Conservation (phyloP, 1,140 invertebrate species). For the Pemphigus obesinymphae region DNA sequence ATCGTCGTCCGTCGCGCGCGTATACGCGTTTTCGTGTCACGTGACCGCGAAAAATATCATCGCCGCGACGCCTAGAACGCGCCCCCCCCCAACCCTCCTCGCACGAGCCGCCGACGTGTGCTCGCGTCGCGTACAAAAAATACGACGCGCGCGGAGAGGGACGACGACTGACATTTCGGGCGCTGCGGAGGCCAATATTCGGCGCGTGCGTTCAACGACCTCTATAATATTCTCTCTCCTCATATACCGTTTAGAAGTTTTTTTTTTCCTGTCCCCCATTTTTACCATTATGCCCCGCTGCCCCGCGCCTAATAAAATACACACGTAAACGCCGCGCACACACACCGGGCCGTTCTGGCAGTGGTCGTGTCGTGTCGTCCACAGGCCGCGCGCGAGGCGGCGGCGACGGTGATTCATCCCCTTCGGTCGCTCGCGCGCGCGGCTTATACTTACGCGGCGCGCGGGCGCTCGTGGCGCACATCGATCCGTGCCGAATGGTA, state of each 20-base stretch:
- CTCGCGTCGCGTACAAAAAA: background rate
- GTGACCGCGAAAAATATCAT: conserved; percentile 17
- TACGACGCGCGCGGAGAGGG: background rate
- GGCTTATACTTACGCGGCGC: background rate
- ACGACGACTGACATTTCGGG: background rate
- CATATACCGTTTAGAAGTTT: conserved; percentile 7
- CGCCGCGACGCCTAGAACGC: background rate
- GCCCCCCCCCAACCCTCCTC: no score
- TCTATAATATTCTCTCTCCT: background rate
- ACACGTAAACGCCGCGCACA: background rate
- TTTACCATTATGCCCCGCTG: background rate
- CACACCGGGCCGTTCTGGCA: no score
- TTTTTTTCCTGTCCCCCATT: background rate
- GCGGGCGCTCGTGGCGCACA: no score
- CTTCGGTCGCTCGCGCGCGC: conserved; percentile 12
- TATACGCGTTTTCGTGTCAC: background rate
- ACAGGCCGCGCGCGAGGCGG: background rate
- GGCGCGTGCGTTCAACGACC: conserved; percentile 41
- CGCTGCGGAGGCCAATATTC: background rate
- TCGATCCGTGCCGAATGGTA: background rate
- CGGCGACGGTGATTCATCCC: conserved; percentile 34
- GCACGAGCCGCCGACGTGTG: no score
- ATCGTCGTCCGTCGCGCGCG: background rate
- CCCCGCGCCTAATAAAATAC: background rate
- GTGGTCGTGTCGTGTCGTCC: background rate